Conservation (phyloP, 2,888 invertebrate genomes). For the Leucania comma region DNA sequence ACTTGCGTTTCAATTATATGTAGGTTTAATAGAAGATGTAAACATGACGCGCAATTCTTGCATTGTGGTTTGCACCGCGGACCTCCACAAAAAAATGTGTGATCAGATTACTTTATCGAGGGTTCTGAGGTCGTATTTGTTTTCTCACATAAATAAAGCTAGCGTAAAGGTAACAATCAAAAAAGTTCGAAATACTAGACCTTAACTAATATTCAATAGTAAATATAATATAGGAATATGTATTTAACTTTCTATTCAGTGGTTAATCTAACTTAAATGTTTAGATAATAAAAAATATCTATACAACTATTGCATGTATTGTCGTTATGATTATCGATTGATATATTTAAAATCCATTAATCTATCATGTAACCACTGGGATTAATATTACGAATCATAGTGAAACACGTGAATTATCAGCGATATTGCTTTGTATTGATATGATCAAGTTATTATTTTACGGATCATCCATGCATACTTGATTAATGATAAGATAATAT, state of each 20-base stretch:
- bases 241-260: constrained; percentile 8
- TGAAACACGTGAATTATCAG: constrained; percentile 24
- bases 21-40: background rate
- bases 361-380: constrained; percentile 32
- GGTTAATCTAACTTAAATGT: constrained; percentile 24
- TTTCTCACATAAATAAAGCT: background rate
- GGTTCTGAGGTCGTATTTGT: background rate
- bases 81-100: background rate
- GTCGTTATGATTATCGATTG: constrained; percentile 12
- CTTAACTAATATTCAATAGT: constrained; percentile 34
- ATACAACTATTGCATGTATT: constrained; percentile 31
- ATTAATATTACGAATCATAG: no score
- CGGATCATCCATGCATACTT: constrained; percentile 29
- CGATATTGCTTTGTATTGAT: constrained; percentile 25
- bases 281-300: constrained; percentile 12
- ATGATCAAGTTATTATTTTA: constrained; percentile 28
- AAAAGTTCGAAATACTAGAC: constrained; percentile 21
- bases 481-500: constrained; percentile 9
- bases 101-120: background rate
- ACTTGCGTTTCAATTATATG: constrained; percentile 17
- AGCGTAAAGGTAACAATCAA: constrained; percentile 28
- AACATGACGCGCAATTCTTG: background rate
- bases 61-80: background rate
- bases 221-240: constrained; percentile 25
- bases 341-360: constrained; percentile 34